Percentiles rank a stretch among this genome's conserved stretches.
These are phyloP conservation scores for Pangasianodon gigas DNA, from an alignment of 2,113 vertebrate genomes.

Conservation along the genomic window DNA sequence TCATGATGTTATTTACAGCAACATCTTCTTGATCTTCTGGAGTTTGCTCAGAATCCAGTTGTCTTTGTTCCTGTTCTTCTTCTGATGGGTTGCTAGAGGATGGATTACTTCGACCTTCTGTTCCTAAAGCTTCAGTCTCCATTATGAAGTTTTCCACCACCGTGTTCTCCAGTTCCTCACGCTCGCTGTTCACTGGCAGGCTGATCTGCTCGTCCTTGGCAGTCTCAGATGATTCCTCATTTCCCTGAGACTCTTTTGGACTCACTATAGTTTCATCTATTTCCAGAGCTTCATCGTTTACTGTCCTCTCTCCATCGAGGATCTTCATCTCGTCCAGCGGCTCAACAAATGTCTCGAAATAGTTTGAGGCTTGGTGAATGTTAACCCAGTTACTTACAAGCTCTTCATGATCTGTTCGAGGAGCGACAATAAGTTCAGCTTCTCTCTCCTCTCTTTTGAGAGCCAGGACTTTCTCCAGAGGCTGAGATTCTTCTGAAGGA, in stretches of 20 bases:
- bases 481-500: constrained; percentile 37
- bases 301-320: neutral
- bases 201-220: neutral
- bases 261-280: neutral
- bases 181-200: neutral
- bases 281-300: neutral
- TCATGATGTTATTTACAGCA: constrained; percentile 5
- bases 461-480: neutral
- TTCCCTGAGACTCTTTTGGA: constrained; percentile 28
- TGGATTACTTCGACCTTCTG: neutral
- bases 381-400: constrained; percentile 73
- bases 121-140: constrained; percentile 33
- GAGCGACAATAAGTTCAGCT: constrained; percentile 22
- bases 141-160: constrained; percentile 25
- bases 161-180: constrained; percentile 9
- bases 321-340: constrained; percentile 68
- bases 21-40: neutral
- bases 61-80: constrained; percentile 23
- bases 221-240: constrained; percentile 26
- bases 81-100: neutral
- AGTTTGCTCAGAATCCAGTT: neutral
- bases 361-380: constrained; percentile 67
- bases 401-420: constrained; percentile 60
- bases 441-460: constrained; percentile 21
- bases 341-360: constrained; percentile 72